A percentile compares a stretch with the other conserved stretches of the same genome.
Conservation (phyloP, 2,888 invertebrate species). For the Athalia circularis region DNA sequence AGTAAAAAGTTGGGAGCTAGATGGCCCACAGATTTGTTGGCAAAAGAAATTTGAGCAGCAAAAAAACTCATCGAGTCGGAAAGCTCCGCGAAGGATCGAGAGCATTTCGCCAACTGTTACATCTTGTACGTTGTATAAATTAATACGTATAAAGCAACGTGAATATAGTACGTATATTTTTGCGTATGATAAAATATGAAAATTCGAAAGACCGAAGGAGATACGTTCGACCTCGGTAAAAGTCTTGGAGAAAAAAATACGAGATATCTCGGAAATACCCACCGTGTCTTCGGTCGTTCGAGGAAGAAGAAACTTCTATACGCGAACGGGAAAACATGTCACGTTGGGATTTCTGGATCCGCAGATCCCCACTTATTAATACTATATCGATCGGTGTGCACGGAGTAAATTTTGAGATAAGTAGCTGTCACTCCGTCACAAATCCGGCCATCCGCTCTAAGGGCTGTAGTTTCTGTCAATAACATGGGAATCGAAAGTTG, state of each 20-base stretch:
- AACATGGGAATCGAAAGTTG: slow-evolving; percentile 15
- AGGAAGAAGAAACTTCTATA: slow-evolving; percentile 14
- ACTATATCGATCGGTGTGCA: slow-evolving; percentile 28
- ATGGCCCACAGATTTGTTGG: background rate
- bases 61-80: background rate
- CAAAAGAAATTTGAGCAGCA: background rate
- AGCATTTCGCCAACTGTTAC: too few species aligned
- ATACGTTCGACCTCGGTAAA: background rate
- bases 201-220: background rate
- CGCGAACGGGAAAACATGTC: slow-evolving; percentile 19
- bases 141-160: too few species aligned
- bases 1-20: background rate
- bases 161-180: too few species aligned
- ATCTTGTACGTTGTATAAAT: too few species aligned
- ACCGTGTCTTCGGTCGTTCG: background rate
- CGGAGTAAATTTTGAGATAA: slow-evolving; percentile 27
- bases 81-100: background rate
- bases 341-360: background rate
- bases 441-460: background rate
- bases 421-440: slow-evolving; percentile 22
- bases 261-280: too few species aligned
- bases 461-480: slow-evolving; percentile 29
- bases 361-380: slow-evolving; percentile 15
- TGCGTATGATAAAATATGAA: too few species aligned
- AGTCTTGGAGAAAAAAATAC: background rate